Evolutionary conservation across 2,113 vertebrate genomes (phyloP).

Genomic region (Cyprinus carpio): DNA sequence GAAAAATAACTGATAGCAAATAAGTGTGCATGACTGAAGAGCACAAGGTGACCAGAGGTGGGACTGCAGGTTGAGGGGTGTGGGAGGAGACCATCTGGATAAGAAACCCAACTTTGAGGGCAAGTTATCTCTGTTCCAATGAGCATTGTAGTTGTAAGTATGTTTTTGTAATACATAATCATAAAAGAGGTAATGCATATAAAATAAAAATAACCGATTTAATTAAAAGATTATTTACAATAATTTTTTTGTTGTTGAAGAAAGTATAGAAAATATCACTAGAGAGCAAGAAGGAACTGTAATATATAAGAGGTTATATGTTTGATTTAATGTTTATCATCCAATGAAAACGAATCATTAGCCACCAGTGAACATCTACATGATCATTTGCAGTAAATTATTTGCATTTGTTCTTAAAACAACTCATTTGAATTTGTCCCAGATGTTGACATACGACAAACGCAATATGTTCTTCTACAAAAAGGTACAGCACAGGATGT

Average conservation of each 20-base stretch:
- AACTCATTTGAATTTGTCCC: background rate
- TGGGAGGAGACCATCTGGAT: background rate
- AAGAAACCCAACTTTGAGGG: background rate
- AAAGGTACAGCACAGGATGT: background rate
- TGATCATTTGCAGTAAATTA: background rate
- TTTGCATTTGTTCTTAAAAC: background rate
- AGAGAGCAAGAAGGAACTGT: background rate
- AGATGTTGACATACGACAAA: background rate
- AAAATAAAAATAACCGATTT: background rate
- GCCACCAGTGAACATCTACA: background rate
- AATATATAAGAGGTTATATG: background rate
- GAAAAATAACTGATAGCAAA: conserved; percentile 33
- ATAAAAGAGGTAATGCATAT: too few species aligned
- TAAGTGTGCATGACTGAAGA: background rate
- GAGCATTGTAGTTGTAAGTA: background rate
- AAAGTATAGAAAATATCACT: too few species aligned
- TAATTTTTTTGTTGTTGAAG: too few species aligned
- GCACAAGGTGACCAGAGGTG: background rate
- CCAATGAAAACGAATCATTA: background rate
- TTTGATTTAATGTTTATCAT: background rate
- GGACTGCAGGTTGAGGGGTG: background rate
- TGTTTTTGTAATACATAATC: background rate
- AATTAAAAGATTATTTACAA: background rate
- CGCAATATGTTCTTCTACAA: background rate
- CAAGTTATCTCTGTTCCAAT: background rate